Base-by-base conservation (phyloP, 2,888 invertebrate genomes). In the Patella caerulea region DNA sequence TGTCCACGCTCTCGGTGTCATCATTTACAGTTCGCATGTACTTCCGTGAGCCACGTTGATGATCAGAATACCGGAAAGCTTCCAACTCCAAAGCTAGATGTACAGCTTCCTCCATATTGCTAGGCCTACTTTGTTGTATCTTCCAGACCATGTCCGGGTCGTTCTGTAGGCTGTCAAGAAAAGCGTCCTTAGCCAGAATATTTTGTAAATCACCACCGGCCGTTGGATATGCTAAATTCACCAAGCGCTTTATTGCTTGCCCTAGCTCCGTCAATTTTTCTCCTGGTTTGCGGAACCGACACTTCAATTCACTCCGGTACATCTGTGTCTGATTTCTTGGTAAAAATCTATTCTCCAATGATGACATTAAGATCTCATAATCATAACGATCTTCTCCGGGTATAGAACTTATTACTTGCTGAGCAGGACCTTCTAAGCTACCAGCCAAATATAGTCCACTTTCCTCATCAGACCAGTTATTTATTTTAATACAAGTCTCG, bases 71-170 rank as follows among this genome's bases (percentile, higher is more conserved):
- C 24, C 71, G 9, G n/a, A 71, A 29, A 5, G 75, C 53, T n/a
- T n/a, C n/a, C n/a, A n/a, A n/a, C n/a, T 29, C 54, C 14, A 75
- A 24, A 15, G 71, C 75, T 15, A 75, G 52, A 29, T 70, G 24
- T 53, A 70, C 75, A 14, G 55, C 71, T 17, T 75, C 71, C n/a
- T 53, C 24, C 24, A 75, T 75, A 3, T 59, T 71, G 29, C 55
- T 70, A 19, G 75, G 75, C 19, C n/a, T 55, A 14, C 52, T 55
- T 54, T 75, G 70, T 17, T 71, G 65, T 12, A 75, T 52, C 19
- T 55, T 34, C 19, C 69, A 71, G 14, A 69, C n/a, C 17, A 75
- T 71, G 17, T 75, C 71, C 15, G 71, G 15, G 17, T 56, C 56
- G 9, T 56, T n/a, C n/a, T 56, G 15, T 2, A 56, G 56, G 0